Evolutionary conservation across 2,888 invertebrate species (phyloP).

Genomic region (Lepeophtheirus nordmannii): DNA sequence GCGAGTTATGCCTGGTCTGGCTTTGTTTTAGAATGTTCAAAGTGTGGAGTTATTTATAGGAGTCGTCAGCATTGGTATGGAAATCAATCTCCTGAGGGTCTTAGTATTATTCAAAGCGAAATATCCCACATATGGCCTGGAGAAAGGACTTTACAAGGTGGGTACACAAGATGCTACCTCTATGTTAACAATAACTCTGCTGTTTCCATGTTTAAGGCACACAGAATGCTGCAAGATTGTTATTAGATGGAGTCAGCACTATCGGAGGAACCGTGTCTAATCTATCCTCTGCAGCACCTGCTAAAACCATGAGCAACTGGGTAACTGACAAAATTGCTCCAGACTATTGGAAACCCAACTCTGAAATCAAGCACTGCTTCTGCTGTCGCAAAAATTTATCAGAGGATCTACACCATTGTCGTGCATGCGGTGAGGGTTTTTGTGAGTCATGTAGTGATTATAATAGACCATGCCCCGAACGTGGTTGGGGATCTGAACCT

Average conservation of each 20-base stretch:
- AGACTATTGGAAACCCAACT: constrained; percentile 60
- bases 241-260: constrained; percentile 48
- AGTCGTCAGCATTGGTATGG: constrained; percentile 66
- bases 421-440: constrained; percentile 62
- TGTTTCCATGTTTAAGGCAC: constrained; percentile 32
- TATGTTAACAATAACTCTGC: not conserved
- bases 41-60: constrained; percentile 54
- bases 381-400: constrained; percentile 49
- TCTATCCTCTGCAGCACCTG: constrained; percentile 50
- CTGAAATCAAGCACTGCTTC: constrained; percentile 33
- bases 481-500: constrained; percentile 50
- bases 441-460: constrained; percentile 55
- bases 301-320: constrained; percentile 51
- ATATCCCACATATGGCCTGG: constrained; percentile 51
- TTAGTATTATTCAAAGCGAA: constrained; percentile 45
- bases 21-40: constrained; percentile 37
- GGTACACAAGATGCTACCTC: not conserved
- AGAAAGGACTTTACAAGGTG: constrained; percentile 32
- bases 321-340: constrained; percentile 63
- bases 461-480: constrained; percentile 49
- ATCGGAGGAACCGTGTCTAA: constrained; percentile 47
- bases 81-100: constrained; percentile 51
- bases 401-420: constrained; percentile 54
- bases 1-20: constrained; percentile 63
- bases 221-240: constrained; percentile 47